Base-by-base conservation (phyloP, 2,113 vertebrate genomes). In the Lepus timidus region DNA sequence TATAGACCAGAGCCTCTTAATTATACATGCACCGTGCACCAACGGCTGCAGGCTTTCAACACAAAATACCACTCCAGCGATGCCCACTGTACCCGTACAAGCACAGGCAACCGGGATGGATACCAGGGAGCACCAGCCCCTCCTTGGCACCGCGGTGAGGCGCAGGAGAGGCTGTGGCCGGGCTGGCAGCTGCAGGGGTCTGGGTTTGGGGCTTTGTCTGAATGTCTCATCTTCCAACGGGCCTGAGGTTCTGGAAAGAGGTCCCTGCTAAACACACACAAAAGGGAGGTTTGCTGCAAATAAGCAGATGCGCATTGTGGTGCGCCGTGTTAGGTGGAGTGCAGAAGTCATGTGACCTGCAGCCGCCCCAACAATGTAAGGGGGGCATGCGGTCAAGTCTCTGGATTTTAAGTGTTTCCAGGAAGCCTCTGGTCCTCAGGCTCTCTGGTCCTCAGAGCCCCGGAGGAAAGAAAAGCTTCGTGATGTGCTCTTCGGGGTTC, bases 321-420 rank as follows among this genome's bases (percentile, higher is more conserved):
- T n/a, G 27, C 36, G 14, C 27, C 23, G 36, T 70, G 78, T 81
- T 9, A 74, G 49, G 11, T 51, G 68, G 6, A 51, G 22, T 49
- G 65, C 9, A 58, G 20, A n/a, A 52, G 31, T 55, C 19, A 23
- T 4, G 36, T 61, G 9, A 79, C 85, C 64, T 79, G 31, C 68
- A 44, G 44, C 6, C 44, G 44, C 71, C 44, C 62, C 44, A 4
- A 71, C 20, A 74, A 36, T 23, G 44, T 16, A 39, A 61, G 20
- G 27, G 39, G 6, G 80, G 33, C 23, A 36, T 25, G 58, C 73
- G 87, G 61, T 82, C 6, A 39, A 55, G 87, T 74, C 70, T 87
- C 44, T 4, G 39, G 27, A 51, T 67, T 95, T 74, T 65, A 87
- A 95, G 85, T 52, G 12, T 79, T 87, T 79, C 55, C 82, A 75